phyloP scores from a whole-genome alignment of 2,888 invertebrate species.

The Hybos culiciformis region DNA sequence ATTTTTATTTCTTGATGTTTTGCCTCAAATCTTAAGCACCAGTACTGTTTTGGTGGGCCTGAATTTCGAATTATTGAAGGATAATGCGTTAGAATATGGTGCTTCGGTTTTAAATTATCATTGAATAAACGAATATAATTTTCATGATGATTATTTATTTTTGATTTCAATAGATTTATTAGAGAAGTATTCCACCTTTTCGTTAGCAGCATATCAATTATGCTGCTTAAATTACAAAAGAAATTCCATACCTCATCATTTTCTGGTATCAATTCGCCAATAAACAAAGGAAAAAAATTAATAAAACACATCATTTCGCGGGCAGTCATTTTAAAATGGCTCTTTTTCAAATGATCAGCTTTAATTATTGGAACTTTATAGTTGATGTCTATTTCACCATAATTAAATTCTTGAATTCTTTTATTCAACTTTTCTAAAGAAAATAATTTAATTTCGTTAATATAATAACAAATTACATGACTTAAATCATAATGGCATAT shows the following conservation, averaged over 20 bases:
- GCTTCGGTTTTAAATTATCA: slow-evolving; percentile 18
- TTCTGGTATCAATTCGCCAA: slow-evolving; percentile 18
- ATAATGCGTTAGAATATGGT: slow-evolving; percentile 18
- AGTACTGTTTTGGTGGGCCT: too few relatives aligned
- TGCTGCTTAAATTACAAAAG: slow-evolving; percentile 16
- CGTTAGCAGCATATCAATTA: slow-evolving; percentile 16
- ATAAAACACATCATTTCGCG: slow-evolving; percentile 19
- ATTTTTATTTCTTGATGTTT: too few relatives aligned
- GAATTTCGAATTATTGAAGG: slow-evolving; percentile 15
- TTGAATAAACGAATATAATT: slow-evolving; percentile 13
- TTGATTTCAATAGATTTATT: slow-evolving; percentile 10
- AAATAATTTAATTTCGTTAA: slow-evolving; percentile 14
- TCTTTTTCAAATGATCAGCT: slow-evolving; percentile 7
- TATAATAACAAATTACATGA: slow-evolving; percentile 16
- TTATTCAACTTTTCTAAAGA: slow-evolving; percentile 16
- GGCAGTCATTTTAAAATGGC: slow-evolving; percentile 15
- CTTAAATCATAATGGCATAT: slow-evolving; percentile 14
- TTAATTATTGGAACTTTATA: slow-evolving; percentile 15
- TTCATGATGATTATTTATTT: slow-evolving; percentile 9
- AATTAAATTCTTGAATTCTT: slow-evolving; percentile 18
- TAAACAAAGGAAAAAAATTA: slow-evolving; percentile 16
- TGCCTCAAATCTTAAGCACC: too few relatives aligned
- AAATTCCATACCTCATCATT: slow-evolving; percentile 18
- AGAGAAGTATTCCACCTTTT: slow-evolving; percentile 8
- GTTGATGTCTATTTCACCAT: slow-evolving; percentile 16